Evolutionary conservation across 2,888 invertebrate genomes (phyloP), one percentile per base, ranked within the genome.

Genomic region (Torymus tubicola): DNA sequence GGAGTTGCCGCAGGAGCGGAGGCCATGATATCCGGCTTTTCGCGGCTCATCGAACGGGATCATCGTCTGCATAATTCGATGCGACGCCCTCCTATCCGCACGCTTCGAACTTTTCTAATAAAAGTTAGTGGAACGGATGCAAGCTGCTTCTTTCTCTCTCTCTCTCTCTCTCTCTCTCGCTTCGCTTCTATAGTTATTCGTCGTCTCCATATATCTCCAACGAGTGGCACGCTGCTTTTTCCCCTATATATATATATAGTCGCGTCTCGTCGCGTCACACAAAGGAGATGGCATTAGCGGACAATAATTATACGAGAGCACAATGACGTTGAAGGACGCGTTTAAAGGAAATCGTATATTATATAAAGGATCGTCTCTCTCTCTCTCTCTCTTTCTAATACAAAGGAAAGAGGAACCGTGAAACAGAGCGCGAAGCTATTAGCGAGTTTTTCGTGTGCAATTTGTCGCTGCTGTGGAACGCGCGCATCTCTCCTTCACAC

Each of bases 101-200:
- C 42, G 42, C 42, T 58, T 58, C 60, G 42, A 87, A 87, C 85
- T 86, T 87, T 85, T 84, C 85, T 83, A 85, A 88, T 87, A 87
- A 87, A 87, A 87, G 82, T 85, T 84, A 83, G 75, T 67, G 73
- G 82, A 42, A 83, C 81, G 73, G 81, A 83, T 83, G 70, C 65
- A 16, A 16, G 67, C 12, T 16, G 61, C 21, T n/a, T 52, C 21
- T 53, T 14, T 57, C 24, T 16, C 50, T n/a, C 58, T 18, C 60
- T 14, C 60, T 18, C 50, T 18, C 72, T n/a, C 8, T 42, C 42
- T 42, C 8, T 42, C 42, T 0, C 5, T 8, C 42, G 5, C 8
- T 8, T 42, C 1, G 21, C 21, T 21, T 21, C 21, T 21, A 1
- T 21, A 1, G 21, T 2, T 21, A 21, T 21, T 21, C 21, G 21